Percentiles rank a stretch among this genome's conserved stretches.
Conservation (phyloP, 2,113 vertebrate genomes). For the Patagioenas fasciata region DNA sequence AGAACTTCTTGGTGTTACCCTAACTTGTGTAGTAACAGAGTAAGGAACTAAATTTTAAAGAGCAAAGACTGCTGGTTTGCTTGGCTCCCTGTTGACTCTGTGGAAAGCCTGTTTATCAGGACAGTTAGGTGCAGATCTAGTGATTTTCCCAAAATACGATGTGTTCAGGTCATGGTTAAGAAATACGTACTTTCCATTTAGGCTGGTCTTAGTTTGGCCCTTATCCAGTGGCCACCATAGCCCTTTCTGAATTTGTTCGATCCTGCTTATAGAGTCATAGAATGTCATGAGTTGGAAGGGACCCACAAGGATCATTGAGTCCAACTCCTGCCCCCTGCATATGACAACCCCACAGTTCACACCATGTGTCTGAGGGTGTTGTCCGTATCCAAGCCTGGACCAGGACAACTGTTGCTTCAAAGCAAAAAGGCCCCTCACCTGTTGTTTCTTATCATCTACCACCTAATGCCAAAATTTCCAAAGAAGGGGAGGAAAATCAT, state of each 20-base stretch:
- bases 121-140: neutral
- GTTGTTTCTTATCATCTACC: neutral
- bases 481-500: neutral
- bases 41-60: neutral
- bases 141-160: neutral
- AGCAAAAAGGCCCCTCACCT: neutral
- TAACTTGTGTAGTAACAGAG: neutral
- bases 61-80: neutral
- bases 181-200: neutral
- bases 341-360: too few relatives aligned
- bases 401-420: neutral
- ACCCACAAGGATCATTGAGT: too few relatives aligned
- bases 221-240: neutral
- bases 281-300: too few relatives aligned
- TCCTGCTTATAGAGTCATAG: neutral
- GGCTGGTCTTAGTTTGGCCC: neutral
- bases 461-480: neutral
- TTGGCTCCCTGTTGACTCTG: neutral
- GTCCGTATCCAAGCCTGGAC: neutral
- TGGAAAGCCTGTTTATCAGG: neutral
- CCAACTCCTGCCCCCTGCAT: too few relatives aligned
- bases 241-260: neutral
- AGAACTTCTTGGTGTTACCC: neutral
- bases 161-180: neutral
- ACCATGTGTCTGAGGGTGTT: too few relatives aligned